Base-by-base conservation (phyloP, 2,888 invertebrate genomes). In the Scelioninae gen. 1 region DNA sequence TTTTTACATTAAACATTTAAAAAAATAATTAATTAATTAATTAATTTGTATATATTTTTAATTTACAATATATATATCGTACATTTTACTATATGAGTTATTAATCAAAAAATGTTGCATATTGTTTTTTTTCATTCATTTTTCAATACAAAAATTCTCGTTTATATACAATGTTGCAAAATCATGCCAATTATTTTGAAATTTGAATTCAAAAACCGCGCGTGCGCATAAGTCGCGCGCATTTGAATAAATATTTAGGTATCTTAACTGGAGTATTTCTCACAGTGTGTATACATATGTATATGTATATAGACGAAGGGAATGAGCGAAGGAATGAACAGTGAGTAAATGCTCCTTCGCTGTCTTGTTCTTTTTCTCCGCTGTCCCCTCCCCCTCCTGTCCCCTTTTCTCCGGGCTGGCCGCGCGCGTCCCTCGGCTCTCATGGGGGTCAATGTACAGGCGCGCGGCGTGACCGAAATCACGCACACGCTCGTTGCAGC, bases 401-500 rank as follows among this genome's bases (percentile, higher is more conserved):
- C 43, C 74, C 63, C 60, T 47, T 45, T 49, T 9, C 56, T 13
- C 29, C 66, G 38, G 45, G 13, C 63, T 51, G 81, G 56, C 72
- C 83, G 79, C 83, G 55, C 82, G 82, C 85, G 84, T 77, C 80
- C 85, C 81, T 85, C 60, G 74, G 62, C 78, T 80, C 84, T 78
- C 78, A 78, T 75, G 86, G 89, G 88, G 92, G 91, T 92, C 92
- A 92, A 91, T 87, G 92, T 91, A 92, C 92, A 91, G 91, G 89
- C 92, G 89, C 86, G 86, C 90, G 90, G 90, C 91, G 91, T 92
- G 91, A 91, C 91, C 91, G 90, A 92, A 92, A 92, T 91, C 91
- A 91, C 91, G 90, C 91, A 90, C 89, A 88, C 89, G 88, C 89
- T 89, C 86, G 87, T 88, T 90, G 89, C 89, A 88, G 88, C n/a